Percentiles rank a stretch among this genome's conserved stretches.
These are phyloP conservation scores for Andricus quercusramuli DNA, from an alignment of 2,888 invertebrate species.

Conservation along the genomic window DNA sequence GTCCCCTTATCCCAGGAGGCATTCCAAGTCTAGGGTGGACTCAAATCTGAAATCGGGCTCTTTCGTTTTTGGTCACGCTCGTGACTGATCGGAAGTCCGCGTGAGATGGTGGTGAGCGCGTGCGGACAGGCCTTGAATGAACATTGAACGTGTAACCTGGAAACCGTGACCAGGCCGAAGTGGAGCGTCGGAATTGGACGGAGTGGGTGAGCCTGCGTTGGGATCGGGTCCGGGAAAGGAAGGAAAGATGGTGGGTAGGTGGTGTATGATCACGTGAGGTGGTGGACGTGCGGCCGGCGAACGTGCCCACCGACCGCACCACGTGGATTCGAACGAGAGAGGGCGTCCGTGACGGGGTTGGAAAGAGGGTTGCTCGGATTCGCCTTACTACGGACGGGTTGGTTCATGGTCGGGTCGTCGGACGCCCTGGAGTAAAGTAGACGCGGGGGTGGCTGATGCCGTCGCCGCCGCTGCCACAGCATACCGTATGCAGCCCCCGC, in stretches of 20 bases:
- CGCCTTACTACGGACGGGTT: slow-evolving; percentile 51
- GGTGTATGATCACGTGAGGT: slow-evolving; percentile 61
- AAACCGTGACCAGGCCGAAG: slow-evolving; percentile 66
- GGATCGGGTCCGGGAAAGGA: slow-evolving; percentile 51
- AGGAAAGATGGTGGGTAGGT: slow-evolving; percentile 60
- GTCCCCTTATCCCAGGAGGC: not conserved
- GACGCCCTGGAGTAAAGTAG: slow-evolving; percentile 50
- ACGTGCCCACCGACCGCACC: slow-evolving; percentile 67
- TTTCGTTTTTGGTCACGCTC: slow-evolving; percentile 59
- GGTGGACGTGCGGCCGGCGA: slow-evolving; percentile 62
- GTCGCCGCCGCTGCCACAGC: slow-evolving; percentile 34
- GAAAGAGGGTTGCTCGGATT: slow-evolving; percentile 62
- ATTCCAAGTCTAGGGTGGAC: not conserved
- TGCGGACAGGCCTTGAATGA: slow-evolving; percentile 56
- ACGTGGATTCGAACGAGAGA: slow-evolving; percentile 57
- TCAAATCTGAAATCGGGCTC: slow-evolving; percentile 51
- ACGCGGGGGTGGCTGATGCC: slow-evolving; percentile 51
- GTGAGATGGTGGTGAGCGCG: slow-evolving; percentile 49
- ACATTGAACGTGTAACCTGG: slow-evolving; percentile 66
- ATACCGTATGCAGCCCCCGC: slow-evolving; percentile 65
- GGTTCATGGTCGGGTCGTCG: slow-evolving; percentile 63
- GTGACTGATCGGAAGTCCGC: slow-evolving; percentile 57
- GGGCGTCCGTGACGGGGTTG: slow-evolving; percentile 68
- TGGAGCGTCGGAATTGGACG: slow-evolving; percentile 48
- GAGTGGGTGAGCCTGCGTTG: slow-evolving; percentile 44